Evolutionary conservation across 2,797 vertebrate genomes (phyloP).

Genomic region (Enteromius anoplus): DNA sequence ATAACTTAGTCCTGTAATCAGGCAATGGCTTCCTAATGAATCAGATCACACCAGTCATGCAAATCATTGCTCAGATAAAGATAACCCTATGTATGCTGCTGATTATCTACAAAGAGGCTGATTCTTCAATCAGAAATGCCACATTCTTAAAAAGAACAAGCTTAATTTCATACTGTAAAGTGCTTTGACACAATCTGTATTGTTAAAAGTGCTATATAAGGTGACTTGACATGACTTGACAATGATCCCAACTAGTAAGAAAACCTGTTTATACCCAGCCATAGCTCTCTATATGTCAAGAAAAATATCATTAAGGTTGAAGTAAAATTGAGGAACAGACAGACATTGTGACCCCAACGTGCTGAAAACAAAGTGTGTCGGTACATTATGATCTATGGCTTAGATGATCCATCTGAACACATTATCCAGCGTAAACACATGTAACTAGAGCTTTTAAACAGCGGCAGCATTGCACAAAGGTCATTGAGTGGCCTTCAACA

Average conservation of each 20-base stretch:
- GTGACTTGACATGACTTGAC: not conserved
- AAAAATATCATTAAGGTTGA: not conserved
- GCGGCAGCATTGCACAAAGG: not conserved
- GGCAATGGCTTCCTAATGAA: not conserved
- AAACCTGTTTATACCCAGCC: too few species aligned
- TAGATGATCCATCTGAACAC: not conserved
- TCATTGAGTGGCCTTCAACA: constrained; percentile 2
- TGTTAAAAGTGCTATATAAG: too few species aligned
- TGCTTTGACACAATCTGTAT: too few species aligned
- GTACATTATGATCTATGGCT: constrained; percentile 4
- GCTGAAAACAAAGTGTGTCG: not conserved
- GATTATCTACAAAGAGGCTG: not conserved
- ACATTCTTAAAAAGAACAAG: not conserved
- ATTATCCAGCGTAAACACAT: constrained; percentile 29
- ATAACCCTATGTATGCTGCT: not conserved
- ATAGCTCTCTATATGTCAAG: not conserved
- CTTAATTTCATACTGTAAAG: too few species aligned
- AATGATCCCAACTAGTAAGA: not conserved
- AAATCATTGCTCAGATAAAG: not conserved
- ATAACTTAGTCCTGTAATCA: not conserved
- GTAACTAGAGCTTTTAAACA: constrained; percentile 23
- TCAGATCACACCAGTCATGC: not conserved
- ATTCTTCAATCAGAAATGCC: not conserved
- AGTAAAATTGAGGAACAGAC: not conserved
- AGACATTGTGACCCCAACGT: not conserved